phyloP scores from a whole-genome alignment of 1,140 invertebrate genomes.

The Portunus trituberculatus region DNA sequence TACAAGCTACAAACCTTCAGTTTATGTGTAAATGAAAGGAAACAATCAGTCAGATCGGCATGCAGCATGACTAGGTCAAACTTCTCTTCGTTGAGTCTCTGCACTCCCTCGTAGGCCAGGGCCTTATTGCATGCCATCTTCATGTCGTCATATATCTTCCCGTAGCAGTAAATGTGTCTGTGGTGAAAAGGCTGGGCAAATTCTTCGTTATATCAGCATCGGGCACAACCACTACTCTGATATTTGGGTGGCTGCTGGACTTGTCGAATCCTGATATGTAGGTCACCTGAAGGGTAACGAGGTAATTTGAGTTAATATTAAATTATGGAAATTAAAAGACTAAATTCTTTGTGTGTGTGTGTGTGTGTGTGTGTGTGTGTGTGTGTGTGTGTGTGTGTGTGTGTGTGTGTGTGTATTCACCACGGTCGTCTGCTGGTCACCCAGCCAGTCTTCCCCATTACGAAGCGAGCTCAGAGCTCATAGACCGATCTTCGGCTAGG shows the following conservation, averaged over 20 bases:
- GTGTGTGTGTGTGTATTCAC: no score
- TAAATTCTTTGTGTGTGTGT: no score
- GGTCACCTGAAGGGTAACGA: background rate
- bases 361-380: no score
- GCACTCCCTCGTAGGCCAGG: background rate
- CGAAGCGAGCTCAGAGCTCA: no score
- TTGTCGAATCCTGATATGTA: background rate
- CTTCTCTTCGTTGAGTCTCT: background rate
- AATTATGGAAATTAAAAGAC: no score
- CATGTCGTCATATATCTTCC: background rate
- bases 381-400: no score
- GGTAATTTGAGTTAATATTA: no score
- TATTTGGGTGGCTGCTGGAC: background rate
- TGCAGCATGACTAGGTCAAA: background rate
- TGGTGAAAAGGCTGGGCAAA: background rate
- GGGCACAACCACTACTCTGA: background rate
- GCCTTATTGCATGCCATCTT: background rate
- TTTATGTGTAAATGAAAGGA: slow-evolving; percentile 2
- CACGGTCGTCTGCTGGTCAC: no score
- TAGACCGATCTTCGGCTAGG: no score
- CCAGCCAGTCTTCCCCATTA: no score
- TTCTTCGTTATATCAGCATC: background rate
- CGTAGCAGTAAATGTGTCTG: no score
- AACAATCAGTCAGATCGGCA: background rate
- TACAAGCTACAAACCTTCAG: background rate